Percentiles rank a stretch among this genome's conserved stretches.
Conservation (phyloP, 2,113 vertebrate genomes). For the Syngnathus floridae region DNA sequence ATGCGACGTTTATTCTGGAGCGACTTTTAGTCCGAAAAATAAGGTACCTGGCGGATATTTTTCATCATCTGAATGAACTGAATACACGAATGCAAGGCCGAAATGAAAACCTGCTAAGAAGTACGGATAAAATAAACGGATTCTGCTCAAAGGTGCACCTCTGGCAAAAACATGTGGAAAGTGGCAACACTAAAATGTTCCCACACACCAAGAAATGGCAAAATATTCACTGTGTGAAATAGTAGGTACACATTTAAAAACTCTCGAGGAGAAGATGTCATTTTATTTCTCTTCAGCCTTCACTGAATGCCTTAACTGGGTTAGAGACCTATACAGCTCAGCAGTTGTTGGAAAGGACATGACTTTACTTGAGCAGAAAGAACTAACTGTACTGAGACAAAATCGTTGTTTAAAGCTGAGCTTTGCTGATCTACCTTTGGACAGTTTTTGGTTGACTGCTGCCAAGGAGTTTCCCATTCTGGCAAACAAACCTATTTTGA, state of each 20-base stretch:
- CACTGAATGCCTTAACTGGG: too few species aligned
- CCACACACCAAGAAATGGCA: too few species aligned
- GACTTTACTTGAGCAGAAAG: slow-evolving; percentile 34
- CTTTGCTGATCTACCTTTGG: slow-evolving; percentile 23
- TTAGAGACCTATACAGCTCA: too few species aligned
- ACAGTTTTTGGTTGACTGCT: slow-evolving; percentile 19
- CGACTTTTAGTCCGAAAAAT: too few species aligned
- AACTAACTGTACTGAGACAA: slow-evolving; percentile 35
- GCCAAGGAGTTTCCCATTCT: slow-evolving; percentile 14
- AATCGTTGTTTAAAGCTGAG: slow-evolving; percentile 16
- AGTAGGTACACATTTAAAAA: not conserved
- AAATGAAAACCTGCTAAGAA: not conserved
- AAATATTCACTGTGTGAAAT: too few species aligned
- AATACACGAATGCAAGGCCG: not conserved
- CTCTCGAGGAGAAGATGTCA: slow-evolving; percentile 1
- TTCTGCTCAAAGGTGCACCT: not conserved
- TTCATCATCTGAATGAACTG: slow-evolving; percentile 3
- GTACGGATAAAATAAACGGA: slow-evolving; percentile 6
- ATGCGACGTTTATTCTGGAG: too few species aligned
- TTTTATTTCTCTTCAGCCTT: not conserved
- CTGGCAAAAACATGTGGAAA: too few species aligned
- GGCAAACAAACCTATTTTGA: slow-evolving; percentile 13
- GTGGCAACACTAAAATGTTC: too few species aligned
- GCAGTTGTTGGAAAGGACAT: not conserved
- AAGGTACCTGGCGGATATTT: not conserved